A percentile compares a stretch with the other conserved stretches of the same genome.
phyloP scores from a whole-genome alignment of 2,113 vertebrate species.

The Amblyornis subalaris region DNA sequence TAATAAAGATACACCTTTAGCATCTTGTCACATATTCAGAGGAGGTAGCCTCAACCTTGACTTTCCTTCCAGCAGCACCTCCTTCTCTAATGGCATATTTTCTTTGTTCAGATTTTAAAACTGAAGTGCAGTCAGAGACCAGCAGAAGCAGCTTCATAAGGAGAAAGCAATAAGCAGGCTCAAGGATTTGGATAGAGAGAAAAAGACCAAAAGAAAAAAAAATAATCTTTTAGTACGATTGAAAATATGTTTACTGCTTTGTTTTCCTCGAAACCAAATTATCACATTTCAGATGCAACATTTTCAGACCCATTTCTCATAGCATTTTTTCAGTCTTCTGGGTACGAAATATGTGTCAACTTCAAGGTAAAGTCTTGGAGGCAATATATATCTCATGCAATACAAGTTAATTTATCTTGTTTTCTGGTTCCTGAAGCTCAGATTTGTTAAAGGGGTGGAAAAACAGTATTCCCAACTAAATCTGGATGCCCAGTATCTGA shows the following conservation, averaged over 20 bases:
- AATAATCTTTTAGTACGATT: neutral
- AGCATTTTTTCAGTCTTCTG: neutral
- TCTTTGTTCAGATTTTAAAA: constrained; percentile 53
- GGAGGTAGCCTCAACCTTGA: constrained; percentile 15
- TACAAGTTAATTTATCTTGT: neutral
- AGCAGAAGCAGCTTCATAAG: constrained; percentile 43
- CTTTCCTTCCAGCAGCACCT: neutral
- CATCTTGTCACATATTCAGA: constrained; percentile 4
- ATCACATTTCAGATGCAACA: neutral
- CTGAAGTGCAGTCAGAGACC: constrained; percentile 35
- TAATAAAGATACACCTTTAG: neutral
- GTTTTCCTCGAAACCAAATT: constrained; percentile 13
- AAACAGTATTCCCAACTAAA: neutral
- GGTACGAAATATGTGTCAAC: neutral
- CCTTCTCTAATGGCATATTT: constrained; percentile 8
- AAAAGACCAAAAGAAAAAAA: neutral
- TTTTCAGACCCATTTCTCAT: neutral
- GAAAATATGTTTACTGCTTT: constrained; percentile 15
- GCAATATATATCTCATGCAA: neutral
- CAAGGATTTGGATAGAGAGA: neutral
- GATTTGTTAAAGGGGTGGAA: neutral
- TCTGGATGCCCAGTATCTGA: neutral
- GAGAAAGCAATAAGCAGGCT: constrained; percentile 44
- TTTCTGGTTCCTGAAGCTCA: neutral
- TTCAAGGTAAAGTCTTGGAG: neutral